These are phyloP conservation scores for Cybosia mesomella DNA, from an alignment of 2,888 invertebrate genomes.

Conservation along the genomic window DNA sequence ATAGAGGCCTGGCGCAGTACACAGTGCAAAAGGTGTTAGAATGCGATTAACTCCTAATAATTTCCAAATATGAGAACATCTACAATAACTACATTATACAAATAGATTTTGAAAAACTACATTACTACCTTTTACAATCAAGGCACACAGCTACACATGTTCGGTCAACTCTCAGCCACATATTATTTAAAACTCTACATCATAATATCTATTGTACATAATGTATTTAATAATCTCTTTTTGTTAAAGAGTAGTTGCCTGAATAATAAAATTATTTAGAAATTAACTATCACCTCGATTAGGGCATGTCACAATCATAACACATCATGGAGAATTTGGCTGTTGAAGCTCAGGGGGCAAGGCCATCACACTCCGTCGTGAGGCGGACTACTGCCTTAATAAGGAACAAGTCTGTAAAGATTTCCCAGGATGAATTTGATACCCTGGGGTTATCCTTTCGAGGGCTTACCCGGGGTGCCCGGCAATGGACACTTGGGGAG, in stretches of 20 bases:
- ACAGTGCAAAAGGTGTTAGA: background rate
- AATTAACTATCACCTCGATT: background rate
- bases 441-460: too few relatives aligned
- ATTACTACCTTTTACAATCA: conserved; percentile 32
- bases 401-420: too few relatives aligned
- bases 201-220: background rate
- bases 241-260: background rate
- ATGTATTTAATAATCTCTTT: background rate
- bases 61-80: conserved; percentile 23
- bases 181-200: conserved; percentile 13
- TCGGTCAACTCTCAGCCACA: conserved; percentile 30
- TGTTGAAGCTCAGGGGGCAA: too few relatives aligned
- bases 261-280: background rate
- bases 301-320: background rate
- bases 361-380: too few relatives aligned
- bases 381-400: too few relatives aligned
- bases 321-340: background rate
- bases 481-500: too few relatives aligned
- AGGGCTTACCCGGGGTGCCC: too few relatives aligned
- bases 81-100: conserved; percentile 26
- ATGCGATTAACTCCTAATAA: background rate
- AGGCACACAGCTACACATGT: conserved; percentile 42
- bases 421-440: too few relatives aligned
- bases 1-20: background rate
- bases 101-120: conserved; percentile 22